Base-by-base conservation (phyloP, 2,113 vertebrate species). In the Phasianus colchicus region DNA sequence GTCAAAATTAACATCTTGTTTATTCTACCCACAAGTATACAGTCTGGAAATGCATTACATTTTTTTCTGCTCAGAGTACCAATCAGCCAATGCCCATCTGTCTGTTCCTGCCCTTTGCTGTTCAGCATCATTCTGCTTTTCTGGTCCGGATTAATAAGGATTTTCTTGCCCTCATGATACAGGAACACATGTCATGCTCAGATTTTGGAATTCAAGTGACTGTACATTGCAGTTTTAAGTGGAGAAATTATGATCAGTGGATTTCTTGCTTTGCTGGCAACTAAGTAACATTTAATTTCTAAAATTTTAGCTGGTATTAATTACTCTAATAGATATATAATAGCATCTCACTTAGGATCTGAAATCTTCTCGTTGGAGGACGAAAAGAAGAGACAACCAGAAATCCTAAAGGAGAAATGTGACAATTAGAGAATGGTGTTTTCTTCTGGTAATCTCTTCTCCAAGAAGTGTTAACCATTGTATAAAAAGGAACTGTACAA, bases 101-200 rank as follows among this genome's bases (percentile, higher is more conserved):
- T 73, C 66, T 77, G 58, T 69, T 73, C 36, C 75, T 84, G 72
- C 42, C 30, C 58, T 32, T 76, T 77, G 38, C 66, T 60, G 7
- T 81, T 89, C 82, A 74, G 82, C 74, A 71, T 83, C 72, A 61
- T 34, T 61, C 64, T 86, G 88, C 36, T 81, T 90, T 83, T 77
- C 29, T 15, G 7, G 88, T 72, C 83, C 3, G 0, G 75, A 86
- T 93, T 95, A 93, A 80, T 7, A 13, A 81, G 82, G 93, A 92
- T 96, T 95, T 95, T 90, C 85, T 61, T 94, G 70, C 65, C 83
- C 60, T 89, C 34, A 19, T 74, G 87, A 77, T 95, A 79, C 67
- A 91, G 60, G 75, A 85, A 42, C 71, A 82, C 32, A 82, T 67
- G 79, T 65, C 79, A 8, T 40, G 34, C 76, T 87, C 78, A 74